These are phyloP conservation scores for Lamellibrachia luymesi DNA, from an alignment of 1,140 invertebrate genomes.

Conservation along the genomic window DNA sequence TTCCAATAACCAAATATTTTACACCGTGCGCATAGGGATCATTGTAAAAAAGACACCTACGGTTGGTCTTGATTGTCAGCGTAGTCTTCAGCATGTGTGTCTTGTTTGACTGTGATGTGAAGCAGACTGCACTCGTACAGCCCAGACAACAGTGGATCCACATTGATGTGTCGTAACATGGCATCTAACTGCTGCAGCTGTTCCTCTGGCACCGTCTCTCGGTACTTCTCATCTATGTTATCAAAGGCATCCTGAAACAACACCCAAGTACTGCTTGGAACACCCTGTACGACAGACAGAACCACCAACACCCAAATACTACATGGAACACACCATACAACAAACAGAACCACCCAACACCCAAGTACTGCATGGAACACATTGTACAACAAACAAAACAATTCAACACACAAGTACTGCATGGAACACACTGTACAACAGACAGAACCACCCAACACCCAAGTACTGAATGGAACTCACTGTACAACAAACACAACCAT, in stretches of 20 bases:
- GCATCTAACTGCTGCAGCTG: slow-evolving; percentile 21
- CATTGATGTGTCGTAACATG: slow-evolving; percentile 26
- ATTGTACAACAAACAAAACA: no score
- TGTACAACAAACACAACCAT: no score
- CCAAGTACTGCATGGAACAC: no score
- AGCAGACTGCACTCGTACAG: slow-evolving; percentile 39
- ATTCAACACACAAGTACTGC: no score
- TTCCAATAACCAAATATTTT: no score
- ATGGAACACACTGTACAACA: no score
- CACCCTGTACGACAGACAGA: not conserved
- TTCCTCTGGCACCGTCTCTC: slow-evolving; percentile 26
- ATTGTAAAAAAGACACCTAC: slow-evolving; percentile 20
- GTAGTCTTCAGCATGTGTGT: slow-evolving; percentile 31
- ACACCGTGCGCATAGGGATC: not conserved
- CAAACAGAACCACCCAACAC: not conserved
- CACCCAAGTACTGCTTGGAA: slow-evolving; percentile 1
- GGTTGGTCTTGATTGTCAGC: slow-evolving; percentile 23
- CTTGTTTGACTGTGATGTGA: slow-evolving; percentile 30
- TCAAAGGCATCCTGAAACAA: slow-evolving; percentile 37
- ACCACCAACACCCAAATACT: not conserved
- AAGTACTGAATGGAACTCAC: no score
- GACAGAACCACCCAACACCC: no score
- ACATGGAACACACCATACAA: not conserved
- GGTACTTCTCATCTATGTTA: slow-evolving; percentile 25
- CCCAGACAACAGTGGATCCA: slow-evolving; percentile 30